Evolutionary conservation across 2,113 vertebrate species (phyloP), one percentile per base, ranked within the genome.

Genomic region (Peromyscus polionotus): DNA sequence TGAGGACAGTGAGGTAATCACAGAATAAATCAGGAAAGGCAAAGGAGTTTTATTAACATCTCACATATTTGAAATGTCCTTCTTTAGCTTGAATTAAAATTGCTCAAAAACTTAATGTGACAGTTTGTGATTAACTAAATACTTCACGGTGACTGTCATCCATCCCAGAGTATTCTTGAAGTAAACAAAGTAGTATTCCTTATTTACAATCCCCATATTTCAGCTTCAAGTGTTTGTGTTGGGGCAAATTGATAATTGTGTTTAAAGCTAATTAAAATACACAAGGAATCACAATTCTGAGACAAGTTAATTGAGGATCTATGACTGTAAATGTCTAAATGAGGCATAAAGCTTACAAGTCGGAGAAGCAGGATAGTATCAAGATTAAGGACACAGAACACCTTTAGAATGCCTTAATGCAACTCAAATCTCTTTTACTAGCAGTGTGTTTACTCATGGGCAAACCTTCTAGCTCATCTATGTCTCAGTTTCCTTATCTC

Each of bases 401-500:
- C 9, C 59, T 5, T 79, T 10, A 65, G 63, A 28, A 8, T 70
- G 10, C 33, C 54, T 73, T 13, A 33, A 45, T 57, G 96, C 65
- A 83, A 72, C 73, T 75, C 24, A 65, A 45, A 42, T 0, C 42
- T 94, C 54, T 96, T 3, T 89, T 11, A 48, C 26, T 88, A 79
- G 14, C 6, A 22, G 2, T 7, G 7, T 11, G 10, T 54, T 2
- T 73, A 48, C n/a, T 24, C 20, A 77, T 90, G 63, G 84, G 33
- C 12, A 95, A 91, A 79, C 83, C 54, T 59, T 4, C 36, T 89
- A 48, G 84, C 5, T 76, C 54, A 31, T 0, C 3, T 86, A 9
- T 88, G 31, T 39, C 33, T 94, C 19, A 39, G 13, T 95, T 89
- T 94, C 68, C 33, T 96, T 7, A 67, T 92, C 91, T 98, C 33